Evolutionary conservation across 2,797 vertebrate genomes (phyloP), one percentile per base, ranked within the genome.

Genomic region (Phaenicophaeus curvirostris): DNA sequence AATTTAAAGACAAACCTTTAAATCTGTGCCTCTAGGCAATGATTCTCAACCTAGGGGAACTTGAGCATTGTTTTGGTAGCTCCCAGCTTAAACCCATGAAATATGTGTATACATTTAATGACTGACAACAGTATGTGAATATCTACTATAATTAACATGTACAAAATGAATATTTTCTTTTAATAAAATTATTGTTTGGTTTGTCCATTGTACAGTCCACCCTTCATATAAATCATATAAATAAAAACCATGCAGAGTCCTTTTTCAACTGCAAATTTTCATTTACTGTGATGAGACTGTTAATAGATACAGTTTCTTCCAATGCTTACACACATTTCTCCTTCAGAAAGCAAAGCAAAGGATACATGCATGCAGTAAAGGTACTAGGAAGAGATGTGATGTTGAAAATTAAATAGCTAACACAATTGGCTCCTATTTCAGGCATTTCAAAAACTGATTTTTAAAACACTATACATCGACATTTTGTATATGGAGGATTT

Each of bases 1-100:
- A 72, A 87, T 90, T 96, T 95, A 96, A 94, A 97, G 87, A 19
- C 74, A 96, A 73, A 90, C 79, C 46, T 93, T 82, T 91, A 94
- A 95, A 95, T 95, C 39, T 62, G 3, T 81, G 69, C 87, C 77
- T 95, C 8, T 37, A 87, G 93, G 93, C 91, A 86, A 31, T 53
- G 44, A 81, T 94, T 89, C 68, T 87, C 59, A 48, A 79, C 24
- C 9, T 62, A 87, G n/a, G 9, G 42, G 7, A 85, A 28, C 62
- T 50, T 69, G 42, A 46, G 7, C 8, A 3, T 48, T 35, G 57
- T 30, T 82, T 57, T 65, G 27, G 35, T 80, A 89, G 33, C 2
- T 23, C 8, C 24, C 5, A 24, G 6, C 23, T 48, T 66, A 89
- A 86, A 72, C 63, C 21, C 15, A 71, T 65, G 46, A 69, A 27